phyloP scores from a whole-genome alignment of 2,888 invertebrate species.

The Lymantria monacha region DNA sequence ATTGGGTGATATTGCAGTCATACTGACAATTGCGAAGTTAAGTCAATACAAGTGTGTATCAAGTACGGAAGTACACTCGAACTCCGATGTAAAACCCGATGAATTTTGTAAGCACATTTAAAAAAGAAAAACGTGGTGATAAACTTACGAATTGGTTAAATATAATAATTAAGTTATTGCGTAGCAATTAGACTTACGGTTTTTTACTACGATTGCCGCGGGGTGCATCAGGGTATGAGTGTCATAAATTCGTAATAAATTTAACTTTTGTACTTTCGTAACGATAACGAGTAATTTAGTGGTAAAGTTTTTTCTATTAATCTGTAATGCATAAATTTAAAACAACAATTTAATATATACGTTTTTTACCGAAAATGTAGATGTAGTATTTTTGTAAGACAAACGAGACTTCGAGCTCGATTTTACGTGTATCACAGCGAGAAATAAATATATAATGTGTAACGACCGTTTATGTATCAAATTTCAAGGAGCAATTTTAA shows the following conservation, averaged over 20 bases:
- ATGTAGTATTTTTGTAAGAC: conserved; percentile 78
- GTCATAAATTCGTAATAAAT: conserved; percentile 77
- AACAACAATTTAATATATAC: conserved; percentile 65
- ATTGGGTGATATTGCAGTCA: conserved; percentile 47
- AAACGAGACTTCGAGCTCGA: conserved; percentile 63
- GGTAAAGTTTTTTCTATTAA: conserved; percentile 71
- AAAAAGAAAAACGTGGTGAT: conserved; percentile 60
- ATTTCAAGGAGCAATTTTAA: conserved; percentile 56
- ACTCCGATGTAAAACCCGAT: conserved; percentile 30
- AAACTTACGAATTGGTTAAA: conserved; percentile 77
- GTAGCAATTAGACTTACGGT: conserved; percentile 71
- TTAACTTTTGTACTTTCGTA: conserved; percentile 78
- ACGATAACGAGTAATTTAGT: conserved; percentile 72
- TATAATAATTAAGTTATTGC: conserved; percentile 76
- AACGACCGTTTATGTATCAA: conserved; percentile 52
- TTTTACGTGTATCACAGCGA: conserved; percentile 80
- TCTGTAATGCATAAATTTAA: conserved; percentile 69
- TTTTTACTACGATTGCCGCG: conserved; percentile 70
- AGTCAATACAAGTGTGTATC: conserved; percentile 24
- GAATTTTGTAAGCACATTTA: conserved; percentile 38
- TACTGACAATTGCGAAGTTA: conserved; percentile 23
- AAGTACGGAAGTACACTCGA: conserved; percentile 11
- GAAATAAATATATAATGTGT: conserved; percentile 67
- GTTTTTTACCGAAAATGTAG: conserved; percentile 78
- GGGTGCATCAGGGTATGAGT: conserved; percentile 83